Evolutionary conservation across 2,113 vertebrate species (phyloP).

Genomic region (Esox niger): DNA sequence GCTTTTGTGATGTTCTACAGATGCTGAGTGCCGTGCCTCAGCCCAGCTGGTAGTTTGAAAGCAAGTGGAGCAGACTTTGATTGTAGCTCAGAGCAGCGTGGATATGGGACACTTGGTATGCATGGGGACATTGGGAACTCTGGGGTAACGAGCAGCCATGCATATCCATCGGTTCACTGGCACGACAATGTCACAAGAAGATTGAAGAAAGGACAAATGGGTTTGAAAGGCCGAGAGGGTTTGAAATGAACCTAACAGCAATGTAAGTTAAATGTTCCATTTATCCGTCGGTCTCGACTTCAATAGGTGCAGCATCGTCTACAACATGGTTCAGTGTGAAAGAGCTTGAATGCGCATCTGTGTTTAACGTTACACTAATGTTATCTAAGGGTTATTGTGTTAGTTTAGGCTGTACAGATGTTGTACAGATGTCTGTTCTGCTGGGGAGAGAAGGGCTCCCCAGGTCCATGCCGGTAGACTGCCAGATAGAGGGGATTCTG

Average conservation of each 20-base stretch:
- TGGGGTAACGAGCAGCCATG: slow-evolving; percentile 26
- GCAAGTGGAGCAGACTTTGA: slow-evolving; percentile 57
- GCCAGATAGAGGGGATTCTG: no score
- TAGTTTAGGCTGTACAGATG: no score
- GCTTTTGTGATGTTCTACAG: slow-evolving; percentile 1
- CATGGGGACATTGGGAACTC: slow-evolving; percentile 16
- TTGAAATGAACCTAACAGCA: not conserved
- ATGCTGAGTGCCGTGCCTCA: slow-evolving; percentile 16
- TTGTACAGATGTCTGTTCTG: no score
- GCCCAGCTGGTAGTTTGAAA: slow-evolving; percentile 55
- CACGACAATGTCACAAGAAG: slow-evolving; percentile 41
- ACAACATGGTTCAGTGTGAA: not conserved
- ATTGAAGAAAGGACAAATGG: not conserved
- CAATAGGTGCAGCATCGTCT: not conserved
- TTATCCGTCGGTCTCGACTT: not conserved
- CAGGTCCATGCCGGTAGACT: no score
- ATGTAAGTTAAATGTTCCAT: not conserved
- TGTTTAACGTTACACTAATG: no score
- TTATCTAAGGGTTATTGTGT: no score
- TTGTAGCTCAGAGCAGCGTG: slow-evolving; percentile 56
- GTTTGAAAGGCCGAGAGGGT: slow-evolving; percentile 1
- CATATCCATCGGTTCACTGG: slow-evolving; percentile 41
- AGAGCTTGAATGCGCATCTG: no score
- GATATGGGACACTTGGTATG: slow-evolving; percentile 34
- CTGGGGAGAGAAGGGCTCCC: no score